Conservation (phyloP, 1,140 invertebrate species). For the Camponotus vicinus region DNA sequence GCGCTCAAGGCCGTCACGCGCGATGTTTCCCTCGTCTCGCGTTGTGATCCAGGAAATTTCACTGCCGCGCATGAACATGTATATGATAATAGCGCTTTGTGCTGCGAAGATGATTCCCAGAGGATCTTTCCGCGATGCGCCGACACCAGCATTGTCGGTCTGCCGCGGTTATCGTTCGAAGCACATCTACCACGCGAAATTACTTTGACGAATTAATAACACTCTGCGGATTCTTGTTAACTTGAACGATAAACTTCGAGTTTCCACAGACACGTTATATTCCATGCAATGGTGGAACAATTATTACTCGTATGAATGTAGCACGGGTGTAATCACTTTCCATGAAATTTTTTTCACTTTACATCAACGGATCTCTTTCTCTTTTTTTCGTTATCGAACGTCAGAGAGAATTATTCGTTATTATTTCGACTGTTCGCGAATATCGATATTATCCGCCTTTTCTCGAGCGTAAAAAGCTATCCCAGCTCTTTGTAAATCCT, state of each 20-base stretch:
- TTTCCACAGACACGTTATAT: slow-evolving; percentile 13
- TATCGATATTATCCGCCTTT: slow-evolving; percentile 52
- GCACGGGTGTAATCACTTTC: slow-evolving; percentile 1
- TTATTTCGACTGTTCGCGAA: slow-evolving; percentile 43
- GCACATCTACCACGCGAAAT: slow-evolving; percentile 52
- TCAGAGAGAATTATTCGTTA: slow-evolving; percentile 46
- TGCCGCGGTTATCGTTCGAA: slow-evolving; percentile 55
- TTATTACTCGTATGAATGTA: neutral
- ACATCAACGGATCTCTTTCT: neutral
- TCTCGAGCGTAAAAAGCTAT: slow-evolving; percentile 46
- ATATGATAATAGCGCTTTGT: slow-evolving; percentile 61
- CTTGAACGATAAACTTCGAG: slow-evolving; percentile 31
- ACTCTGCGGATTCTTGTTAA: slow-evolving; percentile 16
- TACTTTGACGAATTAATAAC: slow-evolving; percentile 65
- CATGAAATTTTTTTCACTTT: neutral
- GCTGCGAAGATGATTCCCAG: slow-evolving; percentile 53
- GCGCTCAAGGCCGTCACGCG: slow-evolving; percentile 43
- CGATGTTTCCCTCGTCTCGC: slow-evolving; percentile 28
- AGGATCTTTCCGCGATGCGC: slow-evolving; percentile 47
- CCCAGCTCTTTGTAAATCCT: slow-evolving; percentile 50
- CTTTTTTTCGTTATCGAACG: slow-evolving; percentile 18
- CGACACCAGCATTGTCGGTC: slow-evolving; percentile 32
- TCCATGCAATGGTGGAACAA: neutral
- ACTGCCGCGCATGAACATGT: slow-evolving; percentile 36
- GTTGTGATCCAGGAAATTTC: slow-evolving; percentile 53